These are phyloP conservation scores for Setophaga coronata DNA, from an alignment of 2,113 vertebrate genomes.

Conservation along the genomic window DNA sequence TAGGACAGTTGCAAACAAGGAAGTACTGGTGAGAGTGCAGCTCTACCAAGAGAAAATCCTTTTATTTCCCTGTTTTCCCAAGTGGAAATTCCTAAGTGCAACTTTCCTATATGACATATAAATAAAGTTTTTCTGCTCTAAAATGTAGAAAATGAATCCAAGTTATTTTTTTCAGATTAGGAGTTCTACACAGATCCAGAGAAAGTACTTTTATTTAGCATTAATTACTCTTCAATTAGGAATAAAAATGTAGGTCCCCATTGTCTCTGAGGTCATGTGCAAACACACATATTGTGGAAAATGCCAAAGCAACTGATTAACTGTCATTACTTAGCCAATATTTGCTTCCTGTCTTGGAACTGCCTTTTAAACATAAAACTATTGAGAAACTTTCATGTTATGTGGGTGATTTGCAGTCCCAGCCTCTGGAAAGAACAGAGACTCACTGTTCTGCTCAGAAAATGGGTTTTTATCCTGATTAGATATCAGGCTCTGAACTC, in stretches of 20 bases:
- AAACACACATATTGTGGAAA: neutral
- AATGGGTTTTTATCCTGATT: neutral
- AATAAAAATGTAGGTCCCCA: neutral
- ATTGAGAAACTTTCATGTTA: neutral
- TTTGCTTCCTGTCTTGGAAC: neutral
- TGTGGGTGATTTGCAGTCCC: neutral
- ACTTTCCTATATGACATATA: neutral
- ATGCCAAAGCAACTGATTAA: neutral
- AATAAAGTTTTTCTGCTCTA: neutral
- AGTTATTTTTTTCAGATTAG: neutral
- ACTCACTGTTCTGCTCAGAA: neutral
- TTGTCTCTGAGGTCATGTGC: neutral
- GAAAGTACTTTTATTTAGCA: neutral
- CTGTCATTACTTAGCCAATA: constrained; percentile 28
- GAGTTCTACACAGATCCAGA: neutral
- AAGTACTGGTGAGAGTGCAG: neutral
- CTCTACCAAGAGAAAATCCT: neutral
- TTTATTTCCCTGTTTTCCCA: neutral
- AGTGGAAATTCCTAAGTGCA: neutral
- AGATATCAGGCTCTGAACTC: neutral
- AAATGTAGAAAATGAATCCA: neutral
- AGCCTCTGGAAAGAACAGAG: neutral
- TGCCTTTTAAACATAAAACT: neutral
- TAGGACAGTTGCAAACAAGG: neutral
- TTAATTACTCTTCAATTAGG: neutral